Evolutionary conservation across 2,797 vertebrate genomes (phyloP).

Genomic region (Halcyon leucocephala): DNA sequence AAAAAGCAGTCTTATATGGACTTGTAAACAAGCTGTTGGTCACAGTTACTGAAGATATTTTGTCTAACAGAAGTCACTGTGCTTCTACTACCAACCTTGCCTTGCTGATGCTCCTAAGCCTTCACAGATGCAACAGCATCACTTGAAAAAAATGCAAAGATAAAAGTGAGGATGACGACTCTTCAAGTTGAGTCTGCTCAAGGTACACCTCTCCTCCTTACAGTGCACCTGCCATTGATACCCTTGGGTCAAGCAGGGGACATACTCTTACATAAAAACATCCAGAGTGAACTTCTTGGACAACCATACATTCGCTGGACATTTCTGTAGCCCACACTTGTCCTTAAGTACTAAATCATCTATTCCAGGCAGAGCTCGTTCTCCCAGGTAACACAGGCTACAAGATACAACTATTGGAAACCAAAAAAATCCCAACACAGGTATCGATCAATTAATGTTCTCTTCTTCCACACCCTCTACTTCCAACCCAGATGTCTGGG

Average conservation of each 20-base stretch:
- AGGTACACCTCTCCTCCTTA: background rate
- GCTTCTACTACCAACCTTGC: background rate
- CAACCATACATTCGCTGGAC: background rate
- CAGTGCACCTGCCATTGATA: background rate
- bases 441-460: background rate
- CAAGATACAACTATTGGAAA: background rate
- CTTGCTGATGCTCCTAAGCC: background rate
- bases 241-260: background rate
- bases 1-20: background rate
- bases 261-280: background rate
- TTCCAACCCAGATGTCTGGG: background rate
- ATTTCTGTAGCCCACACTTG: background rate
- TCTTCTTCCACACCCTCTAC: background rate
- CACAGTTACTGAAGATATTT: background rate
- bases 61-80: background rate
- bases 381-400: background rate
- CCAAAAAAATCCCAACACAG: background rate
- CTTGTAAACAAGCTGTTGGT: background rate
- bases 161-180: background rate
- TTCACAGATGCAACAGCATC: too few species aligned
- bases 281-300: background rate
- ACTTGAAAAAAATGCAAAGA: too few species aligned
- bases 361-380: background rate
- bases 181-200: background rate
- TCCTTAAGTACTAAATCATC: background rate